Evolutionary conservation across 2,888 invertebrate species (phyloP), one percentile per base, ranked within the genome.

Genomic region (Latrodectus elegans): DNA sequence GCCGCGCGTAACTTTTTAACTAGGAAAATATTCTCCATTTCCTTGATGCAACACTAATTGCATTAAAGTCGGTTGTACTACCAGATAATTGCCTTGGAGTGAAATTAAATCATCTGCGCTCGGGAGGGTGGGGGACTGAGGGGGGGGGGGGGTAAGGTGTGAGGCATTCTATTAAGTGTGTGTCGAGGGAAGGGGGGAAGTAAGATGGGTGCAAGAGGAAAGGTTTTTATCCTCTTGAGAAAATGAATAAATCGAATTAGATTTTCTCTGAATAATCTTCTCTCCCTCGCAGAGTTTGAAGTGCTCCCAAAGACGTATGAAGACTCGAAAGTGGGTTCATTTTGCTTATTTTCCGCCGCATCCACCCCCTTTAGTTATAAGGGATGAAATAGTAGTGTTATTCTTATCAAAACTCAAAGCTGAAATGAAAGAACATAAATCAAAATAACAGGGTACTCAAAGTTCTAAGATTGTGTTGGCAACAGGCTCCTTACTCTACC

Each of bases 21-120:
- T 80, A 86, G 70, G 80, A 68, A 17, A 68, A 77, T 68, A 73
- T 67, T 72, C 71, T 15, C 72, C 67, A 81, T 77, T 87, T 81
- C 72, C 86, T 87, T 38, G 76, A 81, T 82, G 71, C 65, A 87
- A 77, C 86, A 71, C 86, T 87, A 87, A 87, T 87, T 87, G 81
- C 81, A 87, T 87, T 87, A 87, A 87, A 87, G 77, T 87, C 76
- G 86, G 81, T 38, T 86, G 86, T 87, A 87, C 81, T 81, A 80
- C 81, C 67, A 77, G 86, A 87, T 87, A 87, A 87, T 87, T 87
- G 81, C 86, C 81, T 81, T 64, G 55, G 76, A 87, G 86, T 81
- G 86, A 87, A 87, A 87, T 87, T 87, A 87, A 87, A 87, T 87
- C 86, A 87, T 81, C 81, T 87, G 71, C 81, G 86, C 80, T 75